Percentiles rank a stretch among this genome's conserved stretches.
These are phyloP conservation scores for Dinomys branickii DNA, from an alignment of 2,113 vertebrate genomes.

Conservation along the genomic window DNA sequence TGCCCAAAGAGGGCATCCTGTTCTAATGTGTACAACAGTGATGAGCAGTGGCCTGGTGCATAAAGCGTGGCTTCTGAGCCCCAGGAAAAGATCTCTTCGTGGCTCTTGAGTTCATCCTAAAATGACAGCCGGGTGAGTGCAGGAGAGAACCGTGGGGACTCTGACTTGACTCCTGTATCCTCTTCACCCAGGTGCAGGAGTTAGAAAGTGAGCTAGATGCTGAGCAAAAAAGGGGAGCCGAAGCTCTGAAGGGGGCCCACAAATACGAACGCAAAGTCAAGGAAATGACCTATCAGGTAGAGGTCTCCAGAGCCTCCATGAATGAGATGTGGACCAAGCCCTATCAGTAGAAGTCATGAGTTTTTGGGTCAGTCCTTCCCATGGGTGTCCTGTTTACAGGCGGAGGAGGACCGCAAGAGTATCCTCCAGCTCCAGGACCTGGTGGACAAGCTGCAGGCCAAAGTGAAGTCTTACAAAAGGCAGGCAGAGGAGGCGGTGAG, in stretches of 20 bases:
- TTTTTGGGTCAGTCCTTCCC: not conserved
- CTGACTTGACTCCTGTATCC: not conserved
- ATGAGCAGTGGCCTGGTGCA: not conserved
- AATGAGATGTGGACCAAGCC: accelerated
- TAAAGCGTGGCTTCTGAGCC: not conserved
- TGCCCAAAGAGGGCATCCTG: not conserved
- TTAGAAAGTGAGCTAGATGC: conserved; percentile 87
- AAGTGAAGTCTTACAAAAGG: conserved; percentile 93
- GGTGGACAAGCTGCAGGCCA: conserved; percentile 92
- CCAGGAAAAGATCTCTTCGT: not conserved
- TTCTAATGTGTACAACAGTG: not conserved
- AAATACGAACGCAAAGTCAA: conserved; percentile 87
- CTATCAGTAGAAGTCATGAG: accelerated
- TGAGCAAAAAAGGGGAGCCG: conserved; percentile 87
- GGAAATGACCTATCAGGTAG: conserved; percentile 87
- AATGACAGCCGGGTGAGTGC: accelerated
- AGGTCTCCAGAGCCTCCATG: accelerated
- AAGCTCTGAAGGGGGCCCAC: conserved; percentile 87
- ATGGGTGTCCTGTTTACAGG: conserved; percentile 78
- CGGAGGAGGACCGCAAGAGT: conserved; percentile 92
- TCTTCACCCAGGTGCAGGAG: conserved; percentile 85
- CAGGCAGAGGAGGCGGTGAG: conserved; percentile 90
- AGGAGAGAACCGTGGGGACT: not conserved
- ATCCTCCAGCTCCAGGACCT: conserved; percentile 90
- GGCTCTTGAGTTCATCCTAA: not conserved